Conservation (phyloP, 2,797 vertebrate species). For the Sebastolobus altivelis region DNA sequence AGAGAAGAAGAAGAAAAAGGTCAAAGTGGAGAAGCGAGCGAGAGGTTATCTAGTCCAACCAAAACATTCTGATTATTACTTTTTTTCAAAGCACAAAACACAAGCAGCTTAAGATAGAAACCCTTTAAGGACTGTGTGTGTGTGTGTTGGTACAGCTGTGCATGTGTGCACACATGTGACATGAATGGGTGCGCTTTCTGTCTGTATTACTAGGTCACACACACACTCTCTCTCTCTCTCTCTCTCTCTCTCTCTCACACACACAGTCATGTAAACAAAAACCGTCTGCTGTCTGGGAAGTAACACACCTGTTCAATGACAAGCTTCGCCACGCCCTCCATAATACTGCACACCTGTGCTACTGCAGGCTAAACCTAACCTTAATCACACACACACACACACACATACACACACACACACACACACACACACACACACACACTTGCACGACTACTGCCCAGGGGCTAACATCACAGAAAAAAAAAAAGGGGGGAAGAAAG, state of each 20-base stretch:
- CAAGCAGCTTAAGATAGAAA: slow-evolving; percentile 57
- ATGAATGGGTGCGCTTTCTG: slow-evolving; percentile 50
- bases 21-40: slow-evolving; percentile 37
- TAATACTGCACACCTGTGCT: slow-evolving; percentile 81
- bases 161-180: slow-evolving; percentile 41
- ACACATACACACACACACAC: slow-evolving; percentile 48
- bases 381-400: slow-evolving; percentile 62
- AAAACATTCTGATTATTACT: slow-evolving; percentile 59
- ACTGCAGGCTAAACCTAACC: slow-evolving; percentile 75
- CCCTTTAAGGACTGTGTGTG: slow-evolving; percentile 9
- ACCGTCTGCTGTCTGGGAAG: slow-evolving; percentile 78
- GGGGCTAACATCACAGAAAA: slow-evolving; percentile 72
- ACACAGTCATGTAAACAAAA: slow-evolving; percentile 76
- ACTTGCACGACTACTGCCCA: slow-evolving; percentile 65
- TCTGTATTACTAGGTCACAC: slow-evolving; percentile 62
- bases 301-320: slow-evolving; percentile 83
- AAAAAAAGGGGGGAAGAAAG: slow-evolving; percentile 9
- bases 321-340: slow-evolving; percentile 79
- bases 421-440: slow-evolving; percentile 28
- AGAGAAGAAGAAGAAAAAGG: slow-evolving; percentile 23
- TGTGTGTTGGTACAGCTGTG: slow-evolving; percentile 45
- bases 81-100: slow-evolving; percentile 51
- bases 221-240: slow-evolving; percentile 16
- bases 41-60: slow-evolving; percentile 63
- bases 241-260: slow-evolving; percentile 19